Evolutionary conservation across 1,140 invertebrate genomes (phyloP), one percentile per base, ranked within the genome.

Genomic region (Eurosta solidaginis): DNA sequence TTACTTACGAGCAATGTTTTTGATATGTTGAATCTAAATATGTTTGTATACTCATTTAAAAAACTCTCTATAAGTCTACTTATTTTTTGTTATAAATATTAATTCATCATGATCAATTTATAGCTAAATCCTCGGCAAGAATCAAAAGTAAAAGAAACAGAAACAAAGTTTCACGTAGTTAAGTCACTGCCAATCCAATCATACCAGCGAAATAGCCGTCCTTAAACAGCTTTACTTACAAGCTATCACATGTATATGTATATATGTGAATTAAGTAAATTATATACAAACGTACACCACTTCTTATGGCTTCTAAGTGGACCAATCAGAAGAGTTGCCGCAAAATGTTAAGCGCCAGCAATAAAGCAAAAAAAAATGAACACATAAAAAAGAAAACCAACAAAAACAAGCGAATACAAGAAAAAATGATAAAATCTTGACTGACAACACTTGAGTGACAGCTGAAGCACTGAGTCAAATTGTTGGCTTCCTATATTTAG

Each of bases 281-380:
- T n/a, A n/a, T n/a, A n/a, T n/a, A n/a, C n/a, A n/a, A n/a, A n/a
- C n/a, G 3, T 36, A 36, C 36, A 17, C 54, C 9, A 63, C 54
- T 63, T 36, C 27, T 10, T 63, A 68, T 68, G 33, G 59, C 33
- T 68, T 68, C 33, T 20, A 33, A 40, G 40, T 40, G 59, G 33
- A 68, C 59, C 59, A 68, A 68, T 68, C 33, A 68, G 36, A 68
- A 40, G 33, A 68, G 59, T 40, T 10, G 33, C 14, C 59, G 59
- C 59, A 36, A 68, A n/a, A 68, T 68, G 59, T 68, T 68, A 68
- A 68, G 59, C 59, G 59, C 59, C 59, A 20, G 59, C 59, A 40
- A 68, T 12, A 40, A 33, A 40, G 40, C 36, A 42, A 14, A 25
- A 54, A 54, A 54, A 40, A 20, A 47, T n/a, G 40, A 68, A 5